Conservation (phyloP, 2,113 vertebrate species). For the Rhagologus leucostigma region DNA sequence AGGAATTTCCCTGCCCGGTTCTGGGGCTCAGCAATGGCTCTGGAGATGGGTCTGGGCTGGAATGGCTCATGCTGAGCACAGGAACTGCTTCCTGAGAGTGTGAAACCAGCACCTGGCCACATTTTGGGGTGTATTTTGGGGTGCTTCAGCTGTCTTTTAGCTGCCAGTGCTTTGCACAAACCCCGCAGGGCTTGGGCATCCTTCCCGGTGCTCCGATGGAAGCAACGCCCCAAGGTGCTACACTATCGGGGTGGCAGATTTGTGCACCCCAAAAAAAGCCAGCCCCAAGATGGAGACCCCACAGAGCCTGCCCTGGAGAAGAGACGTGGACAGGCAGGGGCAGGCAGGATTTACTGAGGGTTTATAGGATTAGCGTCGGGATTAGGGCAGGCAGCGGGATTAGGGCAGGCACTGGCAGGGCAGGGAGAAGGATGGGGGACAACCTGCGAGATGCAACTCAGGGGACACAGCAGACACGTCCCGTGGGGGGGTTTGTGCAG, state of each 20-base stretch:
- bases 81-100: not conserved
- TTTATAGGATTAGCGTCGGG: conserved; percentile 33
- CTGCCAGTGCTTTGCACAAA: not conserved
- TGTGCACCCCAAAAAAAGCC: not conserved
- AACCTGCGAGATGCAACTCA: rapidly evolving
- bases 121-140: not conserved
- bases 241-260: not conserved
- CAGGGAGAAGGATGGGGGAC: not conserved
- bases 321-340: not conserved
- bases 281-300: not conserved
- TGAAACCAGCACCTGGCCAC: not conserved
- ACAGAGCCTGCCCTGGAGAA: not conserved
- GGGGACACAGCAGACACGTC: not conserved
- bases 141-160: not conserved
- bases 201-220: rapidly evolving
- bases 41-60: not conserved
- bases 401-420: not conserved
- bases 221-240: rapidly evolving
- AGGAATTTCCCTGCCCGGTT: rapidly evolving
- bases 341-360: conserved; percentile 19
- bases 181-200: not conserved
- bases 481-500: not conserved
- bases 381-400: not conserved
- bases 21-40: not conserved
- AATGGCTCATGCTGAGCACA: not conserved